phyloP scores from a whole-genome alignment of 2,113 vertebrate species.

The Sardina pilchardus region DNA sequence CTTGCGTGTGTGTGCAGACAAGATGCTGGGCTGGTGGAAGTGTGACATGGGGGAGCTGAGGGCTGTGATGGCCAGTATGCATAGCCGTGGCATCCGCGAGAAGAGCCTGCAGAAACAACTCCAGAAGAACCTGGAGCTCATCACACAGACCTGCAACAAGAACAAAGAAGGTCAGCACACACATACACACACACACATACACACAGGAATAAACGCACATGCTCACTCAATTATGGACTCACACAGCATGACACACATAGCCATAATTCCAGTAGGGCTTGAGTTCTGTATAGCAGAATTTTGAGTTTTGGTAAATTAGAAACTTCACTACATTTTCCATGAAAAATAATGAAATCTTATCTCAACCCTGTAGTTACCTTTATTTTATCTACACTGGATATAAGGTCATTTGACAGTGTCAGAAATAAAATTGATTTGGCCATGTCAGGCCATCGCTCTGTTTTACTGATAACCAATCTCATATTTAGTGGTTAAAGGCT shows the following conservation, averaged over 20 bases:
- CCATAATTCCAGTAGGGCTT: too few species aligned
- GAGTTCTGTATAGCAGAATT: too few species aligned
- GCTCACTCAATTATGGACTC: neutral
- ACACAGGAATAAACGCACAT: neutral
- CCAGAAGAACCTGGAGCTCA: conserved; percentile 96
- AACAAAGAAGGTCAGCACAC: conserved; percentile 82
- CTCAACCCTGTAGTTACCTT: too few species aligned
- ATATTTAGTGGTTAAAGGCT: too few species aligned
- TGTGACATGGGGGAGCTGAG: conserved; percentile 90
- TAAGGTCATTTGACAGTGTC: too few species aligned
- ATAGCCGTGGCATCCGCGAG: conserved; percentile 92
- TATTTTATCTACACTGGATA: too few species aligned
- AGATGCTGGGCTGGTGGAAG: conserved; percentile 96
- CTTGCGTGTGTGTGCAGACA: conserved; percentile 70
- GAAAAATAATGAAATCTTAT: too few species aligned
- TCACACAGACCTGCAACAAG: conserved; percentile 90
- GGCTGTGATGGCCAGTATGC: conserved; percentile 83
- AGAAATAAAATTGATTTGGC: neutral
- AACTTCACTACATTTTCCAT: too few species aligned
- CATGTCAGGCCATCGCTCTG: neutral
- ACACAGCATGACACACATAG: conserved; percentile 4
- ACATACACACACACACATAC: neutral
- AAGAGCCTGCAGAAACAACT: conserved; percentile 94
- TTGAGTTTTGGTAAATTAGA: too few species aligned
- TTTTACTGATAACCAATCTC: neutral